Evolutionary conservation across 2,797 vertebrate species (phyloP).

Genomic region (Ceryle rudis): DNA sequence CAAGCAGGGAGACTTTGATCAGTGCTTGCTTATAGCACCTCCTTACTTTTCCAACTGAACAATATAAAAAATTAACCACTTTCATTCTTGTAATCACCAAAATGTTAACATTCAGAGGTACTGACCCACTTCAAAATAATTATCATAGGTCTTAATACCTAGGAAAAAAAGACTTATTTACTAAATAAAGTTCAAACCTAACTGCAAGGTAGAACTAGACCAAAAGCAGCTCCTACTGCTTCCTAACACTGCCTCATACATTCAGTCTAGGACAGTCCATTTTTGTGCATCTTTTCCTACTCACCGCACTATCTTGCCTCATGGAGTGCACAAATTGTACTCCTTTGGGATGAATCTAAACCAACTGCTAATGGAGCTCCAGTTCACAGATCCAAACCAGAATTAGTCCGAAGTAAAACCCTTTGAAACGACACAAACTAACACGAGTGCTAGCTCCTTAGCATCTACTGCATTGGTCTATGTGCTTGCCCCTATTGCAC

Average conservation of each 20-base stretch:
- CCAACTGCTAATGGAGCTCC: not conserved
- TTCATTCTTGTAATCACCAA: not conserved
- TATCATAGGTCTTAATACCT: not conserved
- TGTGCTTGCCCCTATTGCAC: too few species aligned
- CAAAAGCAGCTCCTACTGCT: not conserved
- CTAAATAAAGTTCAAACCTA: not conserved
- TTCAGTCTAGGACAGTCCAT: not conserved
- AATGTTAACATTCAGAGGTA: not conserved
- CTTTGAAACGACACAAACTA: not conserved
- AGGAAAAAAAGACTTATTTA: not conserved
- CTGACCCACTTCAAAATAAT: not conserved
- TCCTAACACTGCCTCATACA: not conserved
- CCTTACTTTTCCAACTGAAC: not conserved
- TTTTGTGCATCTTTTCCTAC: not conserved
- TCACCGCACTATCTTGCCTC: not conserved
- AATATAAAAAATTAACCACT: not conserved
- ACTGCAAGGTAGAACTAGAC: not conserved
- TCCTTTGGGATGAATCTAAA: not conserved
- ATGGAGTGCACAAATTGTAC: not conserved
- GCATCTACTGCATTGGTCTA: too few species aligned
- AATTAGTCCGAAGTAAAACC: not conserved
- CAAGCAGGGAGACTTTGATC: not conserved
- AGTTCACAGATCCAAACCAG: not conserved
- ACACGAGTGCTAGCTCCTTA: too few species aligned
- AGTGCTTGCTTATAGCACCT: not conserved